Percentiles rank a stretch among this genome's conserved stretches.
Conservation (phyloP, 2,888 invertebrate genomes). For the Tenthredo notha region DNA sequence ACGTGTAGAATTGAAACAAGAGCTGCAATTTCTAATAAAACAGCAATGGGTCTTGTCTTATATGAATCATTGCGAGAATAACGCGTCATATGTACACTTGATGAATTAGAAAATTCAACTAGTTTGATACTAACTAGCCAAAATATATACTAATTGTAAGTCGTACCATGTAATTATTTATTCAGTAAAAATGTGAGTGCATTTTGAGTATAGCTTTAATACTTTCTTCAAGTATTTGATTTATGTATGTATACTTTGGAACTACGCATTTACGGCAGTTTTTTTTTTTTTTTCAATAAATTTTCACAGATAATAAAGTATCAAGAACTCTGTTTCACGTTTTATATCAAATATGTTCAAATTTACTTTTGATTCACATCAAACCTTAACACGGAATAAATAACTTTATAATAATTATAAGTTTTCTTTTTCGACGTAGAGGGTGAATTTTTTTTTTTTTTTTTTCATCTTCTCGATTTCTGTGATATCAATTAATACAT, state of each 20-base stretch:
- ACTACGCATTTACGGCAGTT: background rate
- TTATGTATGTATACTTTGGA: slow-evolving; percentile 1
- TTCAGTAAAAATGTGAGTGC: slow-evolving; percentile 28
- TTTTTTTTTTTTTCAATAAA: background rate
- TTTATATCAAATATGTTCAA: slow-evolving; percentile 19
- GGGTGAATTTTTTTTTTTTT: background rate
- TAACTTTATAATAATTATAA: background rate
- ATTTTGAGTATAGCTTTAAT: slow-evolving; percentile 24
- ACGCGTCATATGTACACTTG: slow-evolving; percentile 38
- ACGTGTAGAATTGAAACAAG: background rate
- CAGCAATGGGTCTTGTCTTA: background rate
- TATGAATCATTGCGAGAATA: slow-evolving; percentile 18
- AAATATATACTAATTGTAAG: slow-evolving; percentile 23
- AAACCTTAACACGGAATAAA: slow-evolving; percentile 11
- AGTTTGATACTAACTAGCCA: slow-evolving; percentile 28
- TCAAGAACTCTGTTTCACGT: background rate
- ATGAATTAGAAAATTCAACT: slow-evolving; percentile 44
- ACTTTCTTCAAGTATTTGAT: background rate
- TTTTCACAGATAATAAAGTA: slow-evolving; percentile 19
- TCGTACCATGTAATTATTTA: slow-evolving; percentile 8
- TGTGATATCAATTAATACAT: background rate
- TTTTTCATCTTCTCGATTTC: background rate
- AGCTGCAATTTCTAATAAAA: background rate
- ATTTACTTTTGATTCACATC: slow-evolving; percentile 2
- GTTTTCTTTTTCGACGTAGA: background rate